Conservation (phyloP, 2,888 invertebrate species). For the Mesorhabditis sp. region DNA sequence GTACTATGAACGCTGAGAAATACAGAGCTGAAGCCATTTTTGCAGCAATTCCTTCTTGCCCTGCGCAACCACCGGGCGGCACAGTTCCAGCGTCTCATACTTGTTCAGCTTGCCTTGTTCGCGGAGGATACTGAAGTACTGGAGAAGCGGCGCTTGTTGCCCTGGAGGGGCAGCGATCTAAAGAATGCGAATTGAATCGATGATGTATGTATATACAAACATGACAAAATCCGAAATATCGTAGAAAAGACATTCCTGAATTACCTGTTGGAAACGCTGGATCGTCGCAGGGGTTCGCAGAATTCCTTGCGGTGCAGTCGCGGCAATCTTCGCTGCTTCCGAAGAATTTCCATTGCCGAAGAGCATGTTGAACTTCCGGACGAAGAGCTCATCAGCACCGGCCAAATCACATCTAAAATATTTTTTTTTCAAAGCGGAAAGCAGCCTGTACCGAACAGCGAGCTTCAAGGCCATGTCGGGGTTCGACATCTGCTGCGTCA, state of each 20-base stretch:
- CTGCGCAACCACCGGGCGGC: slow-evolving; percentile 91
- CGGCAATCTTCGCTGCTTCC: slow-evolving; percentile 95
- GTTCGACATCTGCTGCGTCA: slow-evolving; percentile 90
- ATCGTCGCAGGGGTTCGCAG: slow-evolving; percentile 95
- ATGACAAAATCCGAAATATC: too few species aligned
- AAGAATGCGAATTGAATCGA: neutral
- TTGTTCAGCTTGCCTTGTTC: slow-evolving; percentile 97
- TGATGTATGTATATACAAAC: too few species aligned
- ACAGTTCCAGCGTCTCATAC: slow-evolving; percentile 94
- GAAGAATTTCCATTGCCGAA: slow-evolving; percentile 85
- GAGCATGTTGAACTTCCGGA: slow-evolving; percentile 91
- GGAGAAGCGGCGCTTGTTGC: slow-evolving; percentile 89
- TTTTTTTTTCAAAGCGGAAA: neutral
- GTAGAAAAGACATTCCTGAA: neutral
- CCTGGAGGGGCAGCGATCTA: slow-evolving; percentile 87
- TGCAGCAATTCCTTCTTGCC: slow-evolving; percentile 66
- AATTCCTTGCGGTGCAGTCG: slow-evolving; percentile 89
- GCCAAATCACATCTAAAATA: slow-evolving; percentile 75
- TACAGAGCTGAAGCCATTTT: slow-evolving; percentile 24
- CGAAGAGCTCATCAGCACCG: slow-evolving; percentile 95
- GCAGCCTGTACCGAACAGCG: slow-evolving; percentile 71
- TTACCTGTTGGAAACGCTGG: slow-evolving; percentile 83
- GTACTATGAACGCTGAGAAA: neutral
- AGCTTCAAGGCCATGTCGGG: slow-evolving; percentile 90
- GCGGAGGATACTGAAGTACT: slow-evolving; percentile 95